Evolutionary conservation across 2,888 invertebrate genomes (phyloP).

Genomic region (Pantelozetes paolii): DNA sequence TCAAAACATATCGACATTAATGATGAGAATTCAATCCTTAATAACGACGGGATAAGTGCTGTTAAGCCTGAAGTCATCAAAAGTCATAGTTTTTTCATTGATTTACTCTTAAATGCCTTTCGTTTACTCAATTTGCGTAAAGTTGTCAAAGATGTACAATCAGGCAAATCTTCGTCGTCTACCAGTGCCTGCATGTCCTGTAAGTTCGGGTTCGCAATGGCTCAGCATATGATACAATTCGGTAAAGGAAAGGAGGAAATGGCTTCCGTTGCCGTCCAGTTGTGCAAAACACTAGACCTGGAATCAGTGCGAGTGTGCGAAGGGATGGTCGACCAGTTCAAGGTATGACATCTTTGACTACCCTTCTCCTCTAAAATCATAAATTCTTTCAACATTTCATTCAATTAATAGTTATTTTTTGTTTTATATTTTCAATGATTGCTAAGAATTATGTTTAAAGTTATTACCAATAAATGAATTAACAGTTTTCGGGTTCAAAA

Average conservation of each 20-base stretch:
- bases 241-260: constrained; percentile 46
- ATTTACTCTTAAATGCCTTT: constrained; percentile 37
- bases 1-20: not conserved
- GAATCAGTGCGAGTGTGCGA: constrained; percentile 45
- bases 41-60: no score
- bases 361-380: not conserved
- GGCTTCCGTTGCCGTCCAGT: constrained; percentile 41
- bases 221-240: constrained; percentile 45
- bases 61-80: not conserved
- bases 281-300: constrained; percentile 45
- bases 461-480: not conserved
- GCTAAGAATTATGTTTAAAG: no score
- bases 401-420: not conserved
- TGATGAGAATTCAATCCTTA: not conserved
- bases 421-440: no score
- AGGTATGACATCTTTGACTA: constrained; percentile 43
- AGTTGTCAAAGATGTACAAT: constrained; percentile 38
- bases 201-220: constrained; percentile 43
- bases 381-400: no score
- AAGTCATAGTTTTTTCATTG: constrained; percentile 30
- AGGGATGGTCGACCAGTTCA: constrained; percentile 45
- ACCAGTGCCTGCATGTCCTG: constrained; percentile 43
- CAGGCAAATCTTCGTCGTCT: constrained; percentile 21
- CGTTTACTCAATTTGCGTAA: constrained; percentile 39
- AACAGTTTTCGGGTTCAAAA: not conserved